Conservation (phyloP, 2,113 vertebrate species). For the Seriola quinqueradiata region DNA sequence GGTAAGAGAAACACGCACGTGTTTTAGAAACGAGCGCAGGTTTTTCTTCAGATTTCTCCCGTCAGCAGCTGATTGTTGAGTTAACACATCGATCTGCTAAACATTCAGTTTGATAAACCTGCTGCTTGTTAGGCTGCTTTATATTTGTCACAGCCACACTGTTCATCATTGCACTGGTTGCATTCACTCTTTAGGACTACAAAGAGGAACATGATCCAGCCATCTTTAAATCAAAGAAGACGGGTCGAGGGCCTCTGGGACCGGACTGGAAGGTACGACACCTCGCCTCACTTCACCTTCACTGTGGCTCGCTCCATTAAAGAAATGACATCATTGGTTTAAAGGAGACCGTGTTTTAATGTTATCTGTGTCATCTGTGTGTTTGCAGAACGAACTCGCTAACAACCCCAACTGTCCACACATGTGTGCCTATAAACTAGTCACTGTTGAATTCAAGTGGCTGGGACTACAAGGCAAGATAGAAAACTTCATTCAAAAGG, state of each 20-base stretch:
- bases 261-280: conserved; percentile 91
- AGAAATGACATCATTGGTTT: not conserved
- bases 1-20: conserved; percentile 76
- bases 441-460: conserved; percentile 95
- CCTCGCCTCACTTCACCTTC: not conserved
- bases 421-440: conserved; percentile 99
- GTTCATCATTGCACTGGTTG: not conserved
- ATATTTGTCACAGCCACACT: not conserved
- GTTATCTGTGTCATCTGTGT: not conserved
- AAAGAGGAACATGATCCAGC: conserved; percentile 94
- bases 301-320: not conserved
- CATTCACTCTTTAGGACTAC: conserved; percentile 88
- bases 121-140: not conserved
- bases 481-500: conserved; percentile 94
- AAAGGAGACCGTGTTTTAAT: not conserved
- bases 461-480: conserved; percentile 90
- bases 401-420: conserved; percentile 90
- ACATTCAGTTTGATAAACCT: not conserved
- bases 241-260: conserved; percentile 91
- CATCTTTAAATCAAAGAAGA: conserved; percentile 92
- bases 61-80: no score
- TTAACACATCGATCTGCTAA: not conserved
- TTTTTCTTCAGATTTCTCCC: not conserved
- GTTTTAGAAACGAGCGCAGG: not conserved
- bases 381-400: conserved; percentile 89